phyloP scores from a whole-genome alignment of 2,113 vertebrate species.

The Gadus chalcogrammus region DNA sequence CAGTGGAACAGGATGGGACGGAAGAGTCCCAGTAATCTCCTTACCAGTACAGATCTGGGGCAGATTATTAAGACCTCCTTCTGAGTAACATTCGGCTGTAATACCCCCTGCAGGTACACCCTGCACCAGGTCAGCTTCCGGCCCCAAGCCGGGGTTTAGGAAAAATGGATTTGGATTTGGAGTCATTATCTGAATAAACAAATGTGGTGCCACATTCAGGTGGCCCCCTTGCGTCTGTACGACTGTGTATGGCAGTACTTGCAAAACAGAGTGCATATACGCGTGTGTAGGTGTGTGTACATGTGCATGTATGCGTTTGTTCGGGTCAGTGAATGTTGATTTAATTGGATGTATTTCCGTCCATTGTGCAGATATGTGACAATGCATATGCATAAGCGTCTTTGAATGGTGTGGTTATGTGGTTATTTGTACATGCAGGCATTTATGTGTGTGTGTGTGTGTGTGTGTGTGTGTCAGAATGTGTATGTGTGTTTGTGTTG shows the following conservation, averaged over 20 bases:
- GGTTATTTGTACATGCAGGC: too few species aligned
- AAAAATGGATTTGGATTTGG: slow-evolving; percentile 5
- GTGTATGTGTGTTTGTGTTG: too few species aligned
- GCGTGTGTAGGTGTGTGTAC: background rate
- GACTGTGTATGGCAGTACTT: too few species aligned
- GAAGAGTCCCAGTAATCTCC: slow-evolving; percentile 68
- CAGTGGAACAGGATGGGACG: slow-evolving; percentile 46
- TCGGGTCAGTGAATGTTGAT: too few species aligned
- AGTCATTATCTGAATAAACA: slow-evolving; percentile 15
- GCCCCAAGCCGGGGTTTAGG: slow-evolving; percentile 28
- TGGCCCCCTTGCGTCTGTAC: background rate
- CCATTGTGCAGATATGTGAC: too few species aligned
- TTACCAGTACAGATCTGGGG: slow-evolving; percentile 70
- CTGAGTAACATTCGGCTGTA: slow-evolving; percentile 51
- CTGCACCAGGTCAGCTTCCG: slow-evolving; percentile 30
- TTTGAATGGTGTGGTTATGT: too few species aligned
- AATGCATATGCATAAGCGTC: too few species aligned
- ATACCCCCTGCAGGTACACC: slow-evolving; percentile 53
- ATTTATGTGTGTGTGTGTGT: too few species aligned
- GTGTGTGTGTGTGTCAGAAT: too few species aligned
- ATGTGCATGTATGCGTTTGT: background rate
- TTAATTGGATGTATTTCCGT: too few species aligned
- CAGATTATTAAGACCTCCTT: slow-evolving; percentile 67
- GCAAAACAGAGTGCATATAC: background rate
- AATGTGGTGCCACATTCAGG: background rate